Conservation (phyloP, 2,797 vertebrate species). For the Podarcis siculus region DNA sequence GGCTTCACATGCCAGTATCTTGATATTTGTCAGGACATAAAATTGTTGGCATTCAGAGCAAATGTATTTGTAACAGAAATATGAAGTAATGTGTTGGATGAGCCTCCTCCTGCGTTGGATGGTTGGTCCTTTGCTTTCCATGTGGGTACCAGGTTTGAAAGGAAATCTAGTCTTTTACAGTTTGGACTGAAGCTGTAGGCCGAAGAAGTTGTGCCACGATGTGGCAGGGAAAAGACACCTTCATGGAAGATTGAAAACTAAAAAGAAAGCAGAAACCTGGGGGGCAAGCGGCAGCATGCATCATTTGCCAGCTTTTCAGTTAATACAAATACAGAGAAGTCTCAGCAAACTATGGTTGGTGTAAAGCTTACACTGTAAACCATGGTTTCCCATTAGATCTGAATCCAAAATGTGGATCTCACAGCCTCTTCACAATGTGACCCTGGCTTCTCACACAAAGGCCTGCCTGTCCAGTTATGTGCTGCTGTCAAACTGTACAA, state of each 20-base stretch:
- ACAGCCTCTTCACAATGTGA: not conserved
- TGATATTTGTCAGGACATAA: conserved; percentile 24
- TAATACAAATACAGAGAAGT: not conserved
- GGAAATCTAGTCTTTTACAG: conserved; percentile 14
- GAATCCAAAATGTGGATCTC: not conserved
- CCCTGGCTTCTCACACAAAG: not conserved
- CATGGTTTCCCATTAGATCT: not conserved
- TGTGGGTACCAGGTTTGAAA: conserved; percentile 35
- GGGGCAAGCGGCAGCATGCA: not conserved
- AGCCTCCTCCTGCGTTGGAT: not conserved
- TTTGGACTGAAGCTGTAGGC: not conserved
- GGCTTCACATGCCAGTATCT: conserved; percentile 30
- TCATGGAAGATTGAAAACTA: not conserved
- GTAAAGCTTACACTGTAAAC: not conserved
- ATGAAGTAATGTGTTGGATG: conserved; percentile 46
- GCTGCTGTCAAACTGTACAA: not conserved
- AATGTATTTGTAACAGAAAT: conserved; percentile 55
- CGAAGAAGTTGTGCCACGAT: not conserved
- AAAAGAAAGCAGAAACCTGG: not conserved
- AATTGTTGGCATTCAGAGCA: conserved; percentile 36
- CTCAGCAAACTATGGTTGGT: not conserved
- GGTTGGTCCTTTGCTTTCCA: conserved; percentile 36
- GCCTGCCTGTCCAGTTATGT: not conserved
- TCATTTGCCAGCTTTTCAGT: not conserved
- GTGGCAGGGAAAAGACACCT: not conserved